These are phyloP conservation scores for Apostichopus japonicus DNA, from an alignment of 35 echinoderm and acorn worm species.

Conservation along the genomic window DNA sequence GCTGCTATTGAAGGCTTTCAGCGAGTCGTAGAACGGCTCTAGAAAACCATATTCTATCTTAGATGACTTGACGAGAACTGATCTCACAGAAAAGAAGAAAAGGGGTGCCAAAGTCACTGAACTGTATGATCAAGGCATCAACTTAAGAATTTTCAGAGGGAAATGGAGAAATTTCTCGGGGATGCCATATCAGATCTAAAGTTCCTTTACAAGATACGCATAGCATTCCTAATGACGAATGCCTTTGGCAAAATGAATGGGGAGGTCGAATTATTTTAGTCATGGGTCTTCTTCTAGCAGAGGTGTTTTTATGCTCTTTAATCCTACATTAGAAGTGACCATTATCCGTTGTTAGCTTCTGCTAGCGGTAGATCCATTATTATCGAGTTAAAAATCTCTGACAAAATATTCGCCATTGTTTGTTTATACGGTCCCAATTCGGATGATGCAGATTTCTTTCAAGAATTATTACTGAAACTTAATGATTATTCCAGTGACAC, in stretches of 20 bases:
- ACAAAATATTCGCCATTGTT: conserved; percentile 8
- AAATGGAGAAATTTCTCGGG: not conserved
- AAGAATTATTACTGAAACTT: not conserved
- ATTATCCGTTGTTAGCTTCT: not conserved
- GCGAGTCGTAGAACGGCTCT: no score
- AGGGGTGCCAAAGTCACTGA: not conserved
- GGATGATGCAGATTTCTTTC: not conserved
- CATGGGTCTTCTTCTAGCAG: not conserved
- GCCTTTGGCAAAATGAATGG: conserved; percentile 34
- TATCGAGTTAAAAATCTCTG: not conserved
- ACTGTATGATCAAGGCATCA: not conserved
- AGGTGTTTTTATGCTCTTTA: conserved; percentile 14
- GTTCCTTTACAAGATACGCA: not conserved
- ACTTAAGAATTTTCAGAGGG: no score
- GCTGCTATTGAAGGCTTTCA: no score
- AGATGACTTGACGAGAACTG: no score
- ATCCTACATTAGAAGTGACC: not conserved
- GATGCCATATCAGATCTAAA: not conserved
- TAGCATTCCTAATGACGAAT: not conserved
- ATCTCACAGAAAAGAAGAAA: not conserved
- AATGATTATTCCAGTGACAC: conserved; percentile 1
- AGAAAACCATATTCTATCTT: no score
- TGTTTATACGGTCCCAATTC: conserved; percentile 31
- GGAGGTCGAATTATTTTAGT: not conserved
- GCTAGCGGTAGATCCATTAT: not conserved